Evolutionary conservation across 1,140 invertebrate genomes (phyloP), one percentile per base, ranked within the genome.

Genomic region (Hylaeus volcanicus): DNA sequence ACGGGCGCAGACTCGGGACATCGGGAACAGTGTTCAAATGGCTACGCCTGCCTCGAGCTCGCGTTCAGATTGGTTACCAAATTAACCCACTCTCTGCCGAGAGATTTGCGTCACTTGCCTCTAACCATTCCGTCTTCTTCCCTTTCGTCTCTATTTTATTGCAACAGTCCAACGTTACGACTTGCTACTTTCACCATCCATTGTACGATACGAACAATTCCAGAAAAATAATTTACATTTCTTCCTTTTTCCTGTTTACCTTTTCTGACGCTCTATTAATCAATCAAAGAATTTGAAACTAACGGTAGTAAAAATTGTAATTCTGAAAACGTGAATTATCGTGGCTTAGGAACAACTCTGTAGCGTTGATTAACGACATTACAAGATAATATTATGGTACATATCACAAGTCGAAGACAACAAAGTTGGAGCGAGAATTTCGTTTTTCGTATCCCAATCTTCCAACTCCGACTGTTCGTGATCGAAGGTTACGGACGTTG

Each of bases 1-100:
- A 75, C 41, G 48, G 14, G 83, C 84, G 84, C 84, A 86, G 83
- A 82, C 83, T 86, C 82, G 63, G 14, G 66, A 81, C 60, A 72
- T 53, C 37, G 66, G 15, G 6, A 51, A 71, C 39, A 55, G 37
- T 72, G 41, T 79, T 65, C 2, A 48, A 66, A 79, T 11, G 78
- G 71, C n/a, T 45, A 74, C 78, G 78, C 78, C 78, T 73, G 76
- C 48, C 5, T 5, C 9, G 2, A 6, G 3, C 70, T 66, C 14
- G 70, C 60, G 1, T 64, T 61, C 69, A 79, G 68, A 79, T 79
- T 79, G 76, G 76, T 79, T 64, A 79, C 58, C 15, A 63, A 8
- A 37, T 64, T 43, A 64, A 55, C 58, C 69, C 58, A n/a, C 48
- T 72, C 51, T 12, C 15, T 9, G 26, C 1, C 12, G 3, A 26